These are phyloP conservation scores for Chloropsis cyanopogon DNA, from an alignment of 2,113 vertebrate genomes.

Conservation along the genomic window DNA sequence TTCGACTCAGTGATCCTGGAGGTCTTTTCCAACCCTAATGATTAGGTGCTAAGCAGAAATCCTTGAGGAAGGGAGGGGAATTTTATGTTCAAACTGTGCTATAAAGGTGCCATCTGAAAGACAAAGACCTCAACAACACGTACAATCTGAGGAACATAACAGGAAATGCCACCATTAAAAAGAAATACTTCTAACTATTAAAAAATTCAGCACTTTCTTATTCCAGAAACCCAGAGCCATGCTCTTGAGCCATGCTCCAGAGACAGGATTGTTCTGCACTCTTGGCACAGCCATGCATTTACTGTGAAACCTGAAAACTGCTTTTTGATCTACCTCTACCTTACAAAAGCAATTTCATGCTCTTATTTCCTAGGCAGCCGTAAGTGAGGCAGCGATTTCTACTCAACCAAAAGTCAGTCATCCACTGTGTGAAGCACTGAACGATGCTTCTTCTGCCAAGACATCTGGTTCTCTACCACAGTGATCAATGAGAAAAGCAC, in stretches of 20 bases:
- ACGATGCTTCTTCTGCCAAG: neutral
- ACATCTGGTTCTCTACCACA: neutral
- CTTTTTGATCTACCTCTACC: neutral
- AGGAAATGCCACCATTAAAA: neutral
- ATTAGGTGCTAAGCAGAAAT: neutral
- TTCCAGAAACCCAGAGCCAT: neutral
- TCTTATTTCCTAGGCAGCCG: neutral
- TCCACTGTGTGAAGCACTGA: neutral
- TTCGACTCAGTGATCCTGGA: neutral
- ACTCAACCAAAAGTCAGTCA: neutral
- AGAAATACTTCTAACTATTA: neutral
- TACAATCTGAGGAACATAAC: neutral
- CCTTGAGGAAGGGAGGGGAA: neutral
- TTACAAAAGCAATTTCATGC: neutral
- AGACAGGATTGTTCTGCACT: neutral
- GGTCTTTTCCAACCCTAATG: neutral
- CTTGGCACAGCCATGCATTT: neutral
- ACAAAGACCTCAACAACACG: neutral
- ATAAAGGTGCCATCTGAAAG: neutral
- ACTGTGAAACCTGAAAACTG: neutral
- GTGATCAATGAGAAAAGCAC: neutral
- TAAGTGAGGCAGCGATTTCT: neutral
- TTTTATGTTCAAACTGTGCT: neutral
- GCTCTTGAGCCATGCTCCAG: neutral
- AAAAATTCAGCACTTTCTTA: neutral